A percentile compares a stretch with the other conserved stretches of the same genome.
Evolutionary conservation across 2,888 invertebrate genomes (phyloP).

Genomic region (Trachelus tabidus): DNA sequence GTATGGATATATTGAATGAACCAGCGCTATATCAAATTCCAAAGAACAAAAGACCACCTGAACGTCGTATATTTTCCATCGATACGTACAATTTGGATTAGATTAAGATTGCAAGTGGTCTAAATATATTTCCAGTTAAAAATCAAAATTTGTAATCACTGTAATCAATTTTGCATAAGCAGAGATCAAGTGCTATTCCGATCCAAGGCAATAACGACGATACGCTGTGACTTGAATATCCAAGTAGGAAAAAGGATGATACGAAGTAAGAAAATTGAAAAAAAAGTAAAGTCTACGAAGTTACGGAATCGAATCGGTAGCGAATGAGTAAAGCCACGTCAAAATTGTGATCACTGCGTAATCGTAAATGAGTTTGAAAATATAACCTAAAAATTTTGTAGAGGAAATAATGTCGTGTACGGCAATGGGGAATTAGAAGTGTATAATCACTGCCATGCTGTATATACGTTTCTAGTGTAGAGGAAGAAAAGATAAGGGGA

Average conservation of each 20-base stretch:
- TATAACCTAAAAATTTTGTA: neutral
- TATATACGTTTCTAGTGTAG: constrained; percentile 54
- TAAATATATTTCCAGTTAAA: neutral
- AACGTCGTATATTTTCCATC: neutral
- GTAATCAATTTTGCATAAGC: neutral
- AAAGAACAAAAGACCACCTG: neutral
- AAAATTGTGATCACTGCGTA: neutral
- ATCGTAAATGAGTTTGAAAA: neutral
- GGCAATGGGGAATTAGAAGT: constrained; percentile 41
- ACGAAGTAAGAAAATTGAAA: neutral
- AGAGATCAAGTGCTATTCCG: constrained; percentile 1
- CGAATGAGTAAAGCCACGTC: neutral
- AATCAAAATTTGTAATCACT: neutral
- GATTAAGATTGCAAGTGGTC: neutral
- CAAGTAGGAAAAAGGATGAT: neutral
- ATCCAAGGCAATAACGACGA: constrained; percentile 12
- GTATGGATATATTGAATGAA: neutral
- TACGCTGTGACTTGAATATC: neutral
- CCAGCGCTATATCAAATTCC: neutral
- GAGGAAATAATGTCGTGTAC: neutral
- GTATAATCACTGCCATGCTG: constrained; percentile 63
- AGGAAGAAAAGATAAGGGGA: constrained; percentile 17
- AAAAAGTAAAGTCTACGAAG: neutral
- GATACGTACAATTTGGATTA: neutral
- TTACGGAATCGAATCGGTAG: neutral